A percentile compares a stretch with the other conserved stretches of the same genome.
phyloP scores from a whole-genome alignment of 2,113 vertebrate species.

The Engystomops pustulosus region DNA sequence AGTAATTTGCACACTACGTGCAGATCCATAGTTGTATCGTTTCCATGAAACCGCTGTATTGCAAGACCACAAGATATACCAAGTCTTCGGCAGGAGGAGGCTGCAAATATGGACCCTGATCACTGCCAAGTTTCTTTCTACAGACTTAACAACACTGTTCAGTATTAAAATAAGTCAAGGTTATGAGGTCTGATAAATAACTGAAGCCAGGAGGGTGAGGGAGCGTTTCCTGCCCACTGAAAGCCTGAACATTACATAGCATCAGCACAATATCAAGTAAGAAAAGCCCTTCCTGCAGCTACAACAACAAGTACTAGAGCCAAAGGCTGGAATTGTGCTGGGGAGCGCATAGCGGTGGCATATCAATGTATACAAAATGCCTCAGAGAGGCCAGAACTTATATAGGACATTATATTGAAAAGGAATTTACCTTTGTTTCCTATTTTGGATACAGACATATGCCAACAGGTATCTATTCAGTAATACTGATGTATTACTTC shows the following conservation, averaged over 20 bases:
- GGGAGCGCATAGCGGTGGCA: too few species aligned
- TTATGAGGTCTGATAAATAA: slow-evolving; percentile 45
- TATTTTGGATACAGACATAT: neutral
- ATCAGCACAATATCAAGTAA: slow-evolving; percentile 49
- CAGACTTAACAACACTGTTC: neutral
- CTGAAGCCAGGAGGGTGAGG: slow-evolving; percentile 38
- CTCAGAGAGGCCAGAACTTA: neutral
- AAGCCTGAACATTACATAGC: slow-evolving; percentile 44
- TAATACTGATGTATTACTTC: too few species aligned
- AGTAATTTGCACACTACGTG: too few species aligned
- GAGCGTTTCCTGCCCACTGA: slow-evolving; percentile 49
- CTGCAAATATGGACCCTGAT: neutral
- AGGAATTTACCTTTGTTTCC: neutral
- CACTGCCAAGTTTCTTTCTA: neutral
- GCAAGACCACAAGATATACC: neutral
- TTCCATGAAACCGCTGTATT: neutral
- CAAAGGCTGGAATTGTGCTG: neutral
- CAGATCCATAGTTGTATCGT: neutral
- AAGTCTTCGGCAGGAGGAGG: neutral
- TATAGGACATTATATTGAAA: neutral
- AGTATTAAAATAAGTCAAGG: slow-evolving; percentile 7
- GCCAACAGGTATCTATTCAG: too few species aligned
- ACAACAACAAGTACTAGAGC: slow-evolving; percentile 7
- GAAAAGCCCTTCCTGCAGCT: slow-evolving; percentile 66
- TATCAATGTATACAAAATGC: neutral